These are phyloP conservation scores for Decapterus maruadsi DNA, from an alignment of 2,797 vertebrate species.

Conservation along the genomic window DNA sequence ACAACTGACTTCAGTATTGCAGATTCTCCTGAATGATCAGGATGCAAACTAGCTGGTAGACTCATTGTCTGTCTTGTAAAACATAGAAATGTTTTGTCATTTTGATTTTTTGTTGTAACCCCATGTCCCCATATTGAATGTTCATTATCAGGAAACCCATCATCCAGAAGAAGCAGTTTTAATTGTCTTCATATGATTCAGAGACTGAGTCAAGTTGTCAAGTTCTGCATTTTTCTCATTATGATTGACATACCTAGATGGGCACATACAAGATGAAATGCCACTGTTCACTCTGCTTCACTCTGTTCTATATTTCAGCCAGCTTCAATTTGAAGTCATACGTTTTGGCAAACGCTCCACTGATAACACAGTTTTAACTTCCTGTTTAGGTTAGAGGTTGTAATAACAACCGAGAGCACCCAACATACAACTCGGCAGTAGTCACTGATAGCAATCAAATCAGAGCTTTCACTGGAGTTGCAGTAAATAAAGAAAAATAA, in stretches of 20 bases:
- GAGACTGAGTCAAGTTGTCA: not conserved
- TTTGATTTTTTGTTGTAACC: too few relatives aligned
- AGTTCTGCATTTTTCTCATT: too few relatives aligned
- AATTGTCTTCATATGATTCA: not conserved
- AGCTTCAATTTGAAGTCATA: not conserved
- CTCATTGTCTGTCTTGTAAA: too few relatives aligned
- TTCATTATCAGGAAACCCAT: too few relatives aligned
- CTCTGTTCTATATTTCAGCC: not conserved
- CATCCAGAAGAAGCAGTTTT: not conserved
- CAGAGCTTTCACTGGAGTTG: not conserved
- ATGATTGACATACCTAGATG: not conserved
- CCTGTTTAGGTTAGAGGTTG: conserved; percentile 55
- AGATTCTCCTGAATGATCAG: too few relatives aligned
- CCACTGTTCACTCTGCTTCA: not conserved
- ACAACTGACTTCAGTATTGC: not conserved
- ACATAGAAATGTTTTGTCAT: too few relatives aligned
- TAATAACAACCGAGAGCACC: conserved; percentile 14
- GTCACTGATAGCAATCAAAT: not conserved
- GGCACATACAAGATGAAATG: not conserved
- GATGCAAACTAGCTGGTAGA: too few relatives aligned
- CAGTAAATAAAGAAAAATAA: not conserved
- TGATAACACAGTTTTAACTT: conserved; percentile 35
- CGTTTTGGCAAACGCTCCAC: conserved; percentile 2
- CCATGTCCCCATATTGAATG: not conserved
- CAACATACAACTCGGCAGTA: not conserved